Evolutionary conservation across 2,888 invertebrate species (phyloP).

Genomic region (Drosophila flavopinicola): DNA sequence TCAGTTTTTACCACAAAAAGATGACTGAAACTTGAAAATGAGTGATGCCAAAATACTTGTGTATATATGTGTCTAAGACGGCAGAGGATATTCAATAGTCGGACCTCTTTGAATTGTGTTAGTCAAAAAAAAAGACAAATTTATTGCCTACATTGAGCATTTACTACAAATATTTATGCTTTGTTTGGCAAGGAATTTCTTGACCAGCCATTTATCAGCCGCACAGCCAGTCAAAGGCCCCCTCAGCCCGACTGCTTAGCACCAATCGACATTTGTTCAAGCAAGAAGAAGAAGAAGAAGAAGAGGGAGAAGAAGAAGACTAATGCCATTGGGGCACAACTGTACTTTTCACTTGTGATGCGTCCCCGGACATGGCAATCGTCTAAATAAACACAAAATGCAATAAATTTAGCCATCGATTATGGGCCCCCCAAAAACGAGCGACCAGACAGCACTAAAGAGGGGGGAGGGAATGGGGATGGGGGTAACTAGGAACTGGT

Average conservation of each 20-base stretch:
- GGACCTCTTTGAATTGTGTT: no score
- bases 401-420: slow-evolving; percentile 77
- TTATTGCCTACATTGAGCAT: slow-evolving; percentile 3
- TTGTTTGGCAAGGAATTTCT: slow-evolving; percentile 29
- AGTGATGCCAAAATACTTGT: no score
- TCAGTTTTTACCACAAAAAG: no score
- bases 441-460: slow-evolving; percentile 7
- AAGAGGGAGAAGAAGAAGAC: slow-evolving; percentile 30
- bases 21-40: no score
- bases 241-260: accelerated
- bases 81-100: slow-evolving; percentile 16
- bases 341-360: slow-evolving; percentile 69
- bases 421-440: slow-evolving; percentile 64
- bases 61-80: no score
- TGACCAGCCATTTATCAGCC: slow-evolving; percentile 46
- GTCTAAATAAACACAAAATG: slow-evolving; percentile 78
- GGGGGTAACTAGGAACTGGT: slow-evolving; percentile 19
- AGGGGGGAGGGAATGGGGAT: not conserved
- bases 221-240: accelerated
- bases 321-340: slow-evolving; percentile 54
- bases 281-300: no score
- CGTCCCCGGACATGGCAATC: slow-evolving; percentile 68
- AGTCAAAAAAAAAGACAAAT: not conserved
- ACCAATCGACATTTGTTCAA: slow-evolving; percentile 41
- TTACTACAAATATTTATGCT: slow-evolving; percentile 5